Conservation (phyloP, 2,888 invertebrate genomes). For the Petrolisthes cinctipes region DNA sequence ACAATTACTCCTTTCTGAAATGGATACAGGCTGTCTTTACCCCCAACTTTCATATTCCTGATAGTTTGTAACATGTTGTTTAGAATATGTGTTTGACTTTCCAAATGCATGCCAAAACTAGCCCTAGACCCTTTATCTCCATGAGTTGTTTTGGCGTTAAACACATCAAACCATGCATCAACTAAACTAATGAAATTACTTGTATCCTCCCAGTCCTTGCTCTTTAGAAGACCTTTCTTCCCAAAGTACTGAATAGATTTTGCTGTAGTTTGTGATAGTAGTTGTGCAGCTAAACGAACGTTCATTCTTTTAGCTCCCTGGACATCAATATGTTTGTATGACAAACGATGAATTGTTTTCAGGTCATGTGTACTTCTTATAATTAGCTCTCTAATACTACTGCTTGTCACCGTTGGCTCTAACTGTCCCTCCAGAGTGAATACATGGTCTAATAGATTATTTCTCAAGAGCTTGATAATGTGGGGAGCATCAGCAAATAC, state of each 20-base stretch:
- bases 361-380: background rate
- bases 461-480: slow-evolving; percentile 12
- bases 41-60: slow-evolving; percentile 17
- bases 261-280: slow-evolving; percentile 24
- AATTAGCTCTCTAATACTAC: background rate
- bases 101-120: slow-evolving; percentile 13
- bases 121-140: background rate
- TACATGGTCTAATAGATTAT: slow-evolving; percentile 21
- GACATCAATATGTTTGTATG: slow-evolving; percentile 29
- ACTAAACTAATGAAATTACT: slow-evolving; percentile 24
- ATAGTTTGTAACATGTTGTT: background rate
- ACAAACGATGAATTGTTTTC: slow-evolving; percentile 13
- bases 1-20: slow-evolving; percentile 35
- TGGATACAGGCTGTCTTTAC: slow-evolving; percentile 12
- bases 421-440: background rate
- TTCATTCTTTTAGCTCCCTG: slow-evolving; percentile 15
- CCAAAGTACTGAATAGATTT: slow-evolving; percentile 32
- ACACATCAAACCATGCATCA: slow-evolving; percentile 33
- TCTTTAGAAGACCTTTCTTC: slow-evolving; percentile 15
- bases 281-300: slow-evolving; percentile 14
- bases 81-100: background rate
- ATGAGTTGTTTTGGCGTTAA: slow-evolving; percentile 19
- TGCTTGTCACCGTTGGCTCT: background rate
- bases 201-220: slow-evolving; percentile 35
- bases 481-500: slow-evolving; percentile 25